These are phyloP conservation scores for Gallinago solitaria DNA, from an alignment of 2,797 vertebrate species.

Conservation along the genomic window DNA sequence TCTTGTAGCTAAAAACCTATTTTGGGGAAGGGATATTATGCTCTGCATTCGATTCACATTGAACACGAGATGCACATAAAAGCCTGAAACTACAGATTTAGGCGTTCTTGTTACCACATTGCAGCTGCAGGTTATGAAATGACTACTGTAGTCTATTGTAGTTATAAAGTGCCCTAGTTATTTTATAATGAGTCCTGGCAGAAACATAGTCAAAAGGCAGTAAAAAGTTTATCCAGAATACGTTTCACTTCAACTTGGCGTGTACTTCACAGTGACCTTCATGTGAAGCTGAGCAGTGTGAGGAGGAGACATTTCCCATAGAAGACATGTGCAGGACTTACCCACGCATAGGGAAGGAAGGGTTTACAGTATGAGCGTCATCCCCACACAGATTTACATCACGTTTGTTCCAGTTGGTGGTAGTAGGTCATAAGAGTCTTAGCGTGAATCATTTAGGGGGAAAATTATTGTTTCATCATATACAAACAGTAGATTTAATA, in stretches of 20 bases:
- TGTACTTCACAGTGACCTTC: not conserved
- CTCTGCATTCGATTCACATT: not conserved
- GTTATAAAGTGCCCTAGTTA: slow-evolving; percentile 61
- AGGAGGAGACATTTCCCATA: not conserved
- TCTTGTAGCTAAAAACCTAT: not conserved
- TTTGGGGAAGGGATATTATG: not conserved
- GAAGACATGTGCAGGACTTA: not conserved
- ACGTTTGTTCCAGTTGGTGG: slow-evolving; percentile 44
- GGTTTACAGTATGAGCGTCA: slow-evolving; percentile 10
- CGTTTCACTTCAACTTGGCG: not conserved
- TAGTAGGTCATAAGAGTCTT: slow-evolving; percentile 8
- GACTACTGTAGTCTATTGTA: slow-evolving; percentile 56
- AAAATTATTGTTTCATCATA: slow-evolving; percentile 21
- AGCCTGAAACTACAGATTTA: not conserved
- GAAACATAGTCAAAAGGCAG: slow-evolving; percentile 19
- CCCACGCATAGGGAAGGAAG: not conserved
- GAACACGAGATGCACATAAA: not conserved
- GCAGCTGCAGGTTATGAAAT: slow-evolving; percentile 55
- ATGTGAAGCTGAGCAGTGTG: not conserved
- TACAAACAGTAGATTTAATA: not conserved
- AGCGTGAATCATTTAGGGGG: not conserved
- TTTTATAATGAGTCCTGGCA: slow-evolving; percentile 65
- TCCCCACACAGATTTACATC: slow-evolving; percentile 1
- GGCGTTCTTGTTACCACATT: slow-evolving; percentile 1
- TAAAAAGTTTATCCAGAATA: slow-evolving; percentile 56